Base-by-base conservation (phyloP, 2,113 vertebrate species). In the Mola mola region DNA sequence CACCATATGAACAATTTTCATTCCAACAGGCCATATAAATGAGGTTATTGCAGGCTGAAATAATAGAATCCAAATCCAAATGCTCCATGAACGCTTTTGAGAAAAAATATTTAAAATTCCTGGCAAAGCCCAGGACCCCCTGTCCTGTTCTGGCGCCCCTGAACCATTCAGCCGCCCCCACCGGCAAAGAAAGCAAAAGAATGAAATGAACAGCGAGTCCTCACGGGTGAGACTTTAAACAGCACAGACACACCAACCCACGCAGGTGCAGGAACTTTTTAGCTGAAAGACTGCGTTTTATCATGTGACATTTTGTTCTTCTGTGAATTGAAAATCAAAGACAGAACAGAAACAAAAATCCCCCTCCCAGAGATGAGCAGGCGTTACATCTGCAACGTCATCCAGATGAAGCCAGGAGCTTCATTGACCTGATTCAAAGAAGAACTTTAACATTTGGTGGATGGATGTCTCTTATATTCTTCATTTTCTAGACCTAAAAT, bases 61-160 rank as follows among this genome's bases (percentile, higher is more conserved):
- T 1, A 22, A 2, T 44, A 8, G 16, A 41, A 31, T 13, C 17
- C 8, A 29, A 29, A 7, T 8, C 31, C 4, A 16, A 41, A 17
- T 44, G 17, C 24, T 56, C 24, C 12, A 26, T 13, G 37, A 46
- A 22, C 46, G 43, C 42, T 53, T 28, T 28, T 13, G 49, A 36
- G 34, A 38, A 33, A 53, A 48, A 63, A 59, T 75, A 51, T 74
- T 53, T 70, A 40, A 42, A 59, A 71, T 48, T 57, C 57, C 34
- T 34, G 6, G 31, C 28, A 56, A 25, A 47, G 43, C 43, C 26
- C n/a, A 41, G 51, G 29, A 11, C 49, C 5, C 16, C 29, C n/a
- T 36, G 29, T 60, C 22, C 33, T 44, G 36, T 24, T 66, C 16
- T 33, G 37, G 42, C 16, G 19, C 53, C 48, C 62, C 31, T 34